These are phyloP conservation scores for Crocuta crocuta DNA, from an alignment of 2,113 vertebrate species.

Conservation along the genomic window DNA sequence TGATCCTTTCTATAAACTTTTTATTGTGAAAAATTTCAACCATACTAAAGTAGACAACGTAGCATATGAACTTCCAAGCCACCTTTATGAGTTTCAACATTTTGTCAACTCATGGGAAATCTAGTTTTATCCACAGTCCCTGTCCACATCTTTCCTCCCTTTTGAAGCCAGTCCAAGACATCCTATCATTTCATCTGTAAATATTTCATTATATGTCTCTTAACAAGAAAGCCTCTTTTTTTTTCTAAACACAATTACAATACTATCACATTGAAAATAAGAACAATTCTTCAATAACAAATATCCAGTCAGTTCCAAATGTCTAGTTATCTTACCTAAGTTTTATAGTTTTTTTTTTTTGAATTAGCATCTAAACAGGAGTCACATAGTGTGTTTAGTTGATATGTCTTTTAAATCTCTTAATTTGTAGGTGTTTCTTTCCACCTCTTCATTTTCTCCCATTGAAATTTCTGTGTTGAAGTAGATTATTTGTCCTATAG, in stretches of 20 bases:
- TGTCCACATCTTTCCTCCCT: not conserved
- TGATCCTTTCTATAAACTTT: not conserved
- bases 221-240: not conserved
- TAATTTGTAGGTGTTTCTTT: not conserved
- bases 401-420: not conserved
- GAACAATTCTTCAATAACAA: not conserved
- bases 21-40: not conserved
- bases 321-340: not conserved
- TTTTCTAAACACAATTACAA: not conserved
- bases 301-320: not conserved
- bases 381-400: not conserved
- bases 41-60: not conserved
- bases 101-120: not conserved
- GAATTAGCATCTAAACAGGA: not conserved
- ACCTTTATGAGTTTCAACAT: not conserved
- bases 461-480: not conserved
- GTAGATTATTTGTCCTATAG: not conserved
- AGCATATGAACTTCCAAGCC: not conserved
- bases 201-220: slow-evolving; percentile 2
- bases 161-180: slow-evolving; percentile 27
- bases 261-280: not conserved
- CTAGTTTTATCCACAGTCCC: not conserved
- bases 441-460: not conserved
- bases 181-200: slow-evolving; percentile 36
- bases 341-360: not conserved